Percentiles rank a stretch among this genome's conserved stretches.
Conservation (phyloP, 2,888 invertebrate species). For the Pyrocoelia pectoralis region DNA sequence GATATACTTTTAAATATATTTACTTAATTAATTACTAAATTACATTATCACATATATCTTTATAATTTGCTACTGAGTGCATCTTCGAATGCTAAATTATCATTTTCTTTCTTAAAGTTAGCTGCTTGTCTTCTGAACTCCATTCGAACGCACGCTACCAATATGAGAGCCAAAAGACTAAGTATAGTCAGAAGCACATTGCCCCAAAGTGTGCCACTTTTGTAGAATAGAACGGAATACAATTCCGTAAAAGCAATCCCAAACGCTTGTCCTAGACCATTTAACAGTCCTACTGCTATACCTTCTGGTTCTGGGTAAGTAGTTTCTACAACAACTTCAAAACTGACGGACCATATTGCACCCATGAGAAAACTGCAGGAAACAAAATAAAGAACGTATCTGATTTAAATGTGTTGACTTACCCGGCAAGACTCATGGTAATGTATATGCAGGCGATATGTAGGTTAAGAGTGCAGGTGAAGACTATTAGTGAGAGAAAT, state of each 20-base stretch:
- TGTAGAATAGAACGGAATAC: conserved; percentile 41
- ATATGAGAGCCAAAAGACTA: conserved; percentile 32
- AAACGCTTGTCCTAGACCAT: conserved; percentile 68
- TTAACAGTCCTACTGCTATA: conserved; percentile 90
- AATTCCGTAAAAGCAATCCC: conserved; percentile 44
- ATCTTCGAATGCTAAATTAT: too few relatives aligned
- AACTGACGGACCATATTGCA: conserved; percentile 93
- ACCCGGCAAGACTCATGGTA: conserved; percentile 49
- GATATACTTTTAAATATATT: too few relatives aligned
- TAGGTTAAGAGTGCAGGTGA: background rate
- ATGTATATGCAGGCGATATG: conserved; percentile 43
- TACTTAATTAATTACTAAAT: too few relatives aligned
- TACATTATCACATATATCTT: too few relatives aligned
- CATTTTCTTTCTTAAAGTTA: background rate
- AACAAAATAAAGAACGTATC: too few relatives aligned
- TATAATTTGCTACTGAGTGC: too few relatives aligned
- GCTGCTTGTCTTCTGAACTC: conserved; percentile 41
- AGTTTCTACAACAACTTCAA: conserved; percentile 94
- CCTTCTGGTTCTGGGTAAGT: conserved; percentile 97
- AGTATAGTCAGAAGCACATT: conserved; percentile 38
- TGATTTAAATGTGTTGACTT: conserved; percentile 28
- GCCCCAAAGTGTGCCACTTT: conserved; percentile 41
- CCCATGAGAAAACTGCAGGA: conserved; percentile 91
- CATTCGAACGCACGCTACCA: conserved; percentile 40
- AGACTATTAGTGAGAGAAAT: conserved; percentile 72